Conservation (phyloP, 1,140 invertebrate species). For the Drosophila repletoides region DNA sequence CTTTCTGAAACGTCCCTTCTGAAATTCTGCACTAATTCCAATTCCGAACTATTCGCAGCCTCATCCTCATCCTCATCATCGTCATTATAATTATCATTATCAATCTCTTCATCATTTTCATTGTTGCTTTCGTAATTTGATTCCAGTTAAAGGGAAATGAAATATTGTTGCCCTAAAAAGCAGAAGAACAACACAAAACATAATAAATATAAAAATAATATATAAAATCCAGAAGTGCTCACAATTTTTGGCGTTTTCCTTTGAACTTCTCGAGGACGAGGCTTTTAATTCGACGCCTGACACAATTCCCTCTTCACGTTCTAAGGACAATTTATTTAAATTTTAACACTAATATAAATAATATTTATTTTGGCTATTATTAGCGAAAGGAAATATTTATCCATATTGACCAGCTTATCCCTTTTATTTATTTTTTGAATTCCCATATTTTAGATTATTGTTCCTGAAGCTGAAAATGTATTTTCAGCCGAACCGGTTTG, state of each 20-base stretch:
- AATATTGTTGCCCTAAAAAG: conserved; percentile 70
- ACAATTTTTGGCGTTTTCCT: conserved; percentile 62
- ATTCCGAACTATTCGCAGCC: not conserved
- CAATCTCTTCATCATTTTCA: conserved; percentile 32
- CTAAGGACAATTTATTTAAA: conserved; percentile 7
- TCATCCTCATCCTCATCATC: conserved; percentile 1
- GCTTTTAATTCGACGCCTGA: conserved; percentile 45
- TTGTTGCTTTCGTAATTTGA: conserved; percentile 75
- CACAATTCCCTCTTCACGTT: conserved; percentile 25
- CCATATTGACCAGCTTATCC: too few species aligned
- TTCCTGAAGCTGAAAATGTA: too few species aligned
- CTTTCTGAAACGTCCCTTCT: too few species aligned
- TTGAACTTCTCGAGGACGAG: conserved; percentile 42
- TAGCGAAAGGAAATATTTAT: too few species aligned
- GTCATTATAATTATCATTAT: conserved; percentile 30
- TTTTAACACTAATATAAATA: conserved; percentile 8
- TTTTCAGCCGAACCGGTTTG: too few species aligned
- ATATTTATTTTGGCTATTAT: too few species aligned
- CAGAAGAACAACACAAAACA: conserved; percentile 1
- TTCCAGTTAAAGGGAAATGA: conserved; percentile 78
- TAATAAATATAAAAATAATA: conserved; percentile 5
- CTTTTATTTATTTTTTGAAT: too few species aligned
- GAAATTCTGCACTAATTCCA: not conserved
- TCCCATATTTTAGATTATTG: too few species aligned
- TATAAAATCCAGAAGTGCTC: conserved; percentile 28